phyloP scores from a whole-genome alignment of 2,797 vertebrate genomes.

The Rhinophrynus dorsalis region DNA sequence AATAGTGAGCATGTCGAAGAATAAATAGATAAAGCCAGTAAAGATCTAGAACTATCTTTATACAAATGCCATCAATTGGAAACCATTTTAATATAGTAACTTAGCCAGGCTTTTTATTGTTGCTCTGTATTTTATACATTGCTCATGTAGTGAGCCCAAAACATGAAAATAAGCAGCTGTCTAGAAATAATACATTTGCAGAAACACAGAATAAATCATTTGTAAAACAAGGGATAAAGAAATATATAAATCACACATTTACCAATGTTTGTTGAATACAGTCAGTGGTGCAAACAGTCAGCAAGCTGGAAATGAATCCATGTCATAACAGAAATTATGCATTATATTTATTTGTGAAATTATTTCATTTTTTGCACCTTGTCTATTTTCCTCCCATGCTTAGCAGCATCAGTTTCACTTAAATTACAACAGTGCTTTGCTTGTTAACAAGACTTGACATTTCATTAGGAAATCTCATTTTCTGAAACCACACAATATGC shows the following conservation, averaged over 20 bases:
- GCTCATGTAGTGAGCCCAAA: background rate
- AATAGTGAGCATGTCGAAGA: too few species aligned
- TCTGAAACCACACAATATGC: slow-evolving; percentile 9
- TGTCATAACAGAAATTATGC: slow-evolving; percentile 15
- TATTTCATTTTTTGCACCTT: slow-evolving; percentile 28
- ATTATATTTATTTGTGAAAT: slow-evolving; percentile 7
- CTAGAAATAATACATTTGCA: background rate
- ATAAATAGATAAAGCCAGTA: too few species aligned
- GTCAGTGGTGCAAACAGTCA: slow-evolving; percentile 3
- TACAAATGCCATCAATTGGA: too few species aligned
- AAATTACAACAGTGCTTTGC: background rate
- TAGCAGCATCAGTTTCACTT: slow-evolving; percentile 35
- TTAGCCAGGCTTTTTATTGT: too few species aligned
- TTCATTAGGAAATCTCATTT: slow-evolving; percentile 42
- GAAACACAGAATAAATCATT: background rate
- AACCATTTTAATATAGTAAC: too few species aligned
- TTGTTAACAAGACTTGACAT: slow-evolving; percentile 45
- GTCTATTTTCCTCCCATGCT: slow-evolving; percentile 39
- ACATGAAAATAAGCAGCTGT: background rate
- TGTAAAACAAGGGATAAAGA: background rate
- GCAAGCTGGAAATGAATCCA: background rate
- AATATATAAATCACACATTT: background rate
- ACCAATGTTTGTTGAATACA: background rate
- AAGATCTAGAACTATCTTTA: too few species aligned
- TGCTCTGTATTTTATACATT: too few species aligned